Percentiles rank a stretch among this genome's conserved stretches.
Conservation (phyloP, 2,113 vertebrate genomes). For the Syrmaticus mikado region DNA sequence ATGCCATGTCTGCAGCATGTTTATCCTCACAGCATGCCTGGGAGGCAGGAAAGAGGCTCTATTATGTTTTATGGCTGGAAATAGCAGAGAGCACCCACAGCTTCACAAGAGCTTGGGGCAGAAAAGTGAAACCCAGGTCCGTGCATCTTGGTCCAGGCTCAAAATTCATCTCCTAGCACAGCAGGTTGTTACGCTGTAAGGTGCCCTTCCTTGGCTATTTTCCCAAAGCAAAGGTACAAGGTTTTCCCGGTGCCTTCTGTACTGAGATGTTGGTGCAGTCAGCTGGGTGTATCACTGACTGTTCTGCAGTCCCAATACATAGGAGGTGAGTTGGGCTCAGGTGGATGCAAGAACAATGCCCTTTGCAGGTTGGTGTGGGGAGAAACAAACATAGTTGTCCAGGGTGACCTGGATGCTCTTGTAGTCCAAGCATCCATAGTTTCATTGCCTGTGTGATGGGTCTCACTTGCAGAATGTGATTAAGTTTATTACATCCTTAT, state of each 20-base stretch:
- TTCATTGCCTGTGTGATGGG: not conserved
- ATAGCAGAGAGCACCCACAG: not conserved
- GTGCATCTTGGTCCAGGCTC: fast-evolving
- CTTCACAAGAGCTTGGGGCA: not conserved
- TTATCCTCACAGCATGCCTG: not conserved
- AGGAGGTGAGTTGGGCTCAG: not conserved
- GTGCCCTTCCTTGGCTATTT: not conserved
- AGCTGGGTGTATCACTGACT: fast-evolving
- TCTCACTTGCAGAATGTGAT: not conserved
- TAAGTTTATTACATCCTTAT: not conserved
- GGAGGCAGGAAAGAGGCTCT: not conserved
- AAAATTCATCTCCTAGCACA: not conserved
- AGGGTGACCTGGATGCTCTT: not conserved
- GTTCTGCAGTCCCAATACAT: not conserved
- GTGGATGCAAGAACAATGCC: fast-evolving
- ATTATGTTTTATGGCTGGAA: not conserved
- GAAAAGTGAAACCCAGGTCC: fast-evolving
- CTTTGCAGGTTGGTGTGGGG: not conserved
- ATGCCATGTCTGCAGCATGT: not conserved
- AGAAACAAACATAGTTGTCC: not conserved
- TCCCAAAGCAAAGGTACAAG: not conserved
- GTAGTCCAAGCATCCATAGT: not conserved
- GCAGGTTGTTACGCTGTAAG: not conserved
- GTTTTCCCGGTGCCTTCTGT: not conserved
- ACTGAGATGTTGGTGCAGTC: not conserved